A percentile compares a stretch with the other conserved stretches of the same genome.
Conservation (phyloP, 1,140 invertebrate species). For the Eumaeus atala region DNA sequence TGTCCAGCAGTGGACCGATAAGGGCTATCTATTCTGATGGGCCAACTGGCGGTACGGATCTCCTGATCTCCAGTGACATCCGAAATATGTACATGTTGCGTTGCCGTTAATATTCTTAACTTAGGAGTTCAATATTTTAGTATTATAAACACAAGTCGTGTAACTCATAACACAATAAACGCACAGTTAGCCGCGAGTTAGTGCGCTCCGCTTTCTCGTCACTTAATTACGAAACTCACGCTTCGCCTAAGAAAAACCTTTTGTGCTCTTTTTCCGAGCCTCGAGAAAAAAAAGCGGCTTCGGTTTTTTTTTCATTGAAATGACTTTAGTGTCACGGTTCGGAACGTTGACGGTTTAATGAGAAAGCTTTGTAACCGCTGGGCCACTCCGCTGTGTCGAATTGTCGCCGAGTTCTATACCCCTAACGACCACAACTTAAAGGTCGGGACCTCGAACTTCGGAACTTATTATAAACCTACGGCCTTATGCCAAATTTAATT, state of each 20-base stretch:
- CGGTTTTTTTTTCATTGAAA: conserved; percentile 58
- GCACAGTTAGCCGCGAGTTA: conserved; percentile 29
- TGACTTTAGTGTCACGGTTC: conserved; percentile 66
- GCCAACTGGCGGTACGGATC: no score
- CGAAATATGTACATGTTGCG: no score
- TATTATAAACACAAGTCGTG: no score
- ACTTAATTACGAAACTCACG: conserved; percentile 70
- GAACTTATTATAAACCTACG: no score
- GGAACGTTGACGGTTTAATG: conserved; percentile 64
- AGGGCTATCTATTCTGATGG: no score
- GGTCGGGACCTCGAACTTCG: no score
- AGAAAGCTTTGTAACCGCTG: conserved; percentile 66
- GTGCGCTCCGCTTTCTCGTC: conserved; percentile 43
- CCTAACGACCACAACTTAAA: conserved; percentile 30
- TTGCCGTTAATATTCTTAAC: no score
- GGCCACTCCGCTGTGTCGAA: conserved; percentile 63
- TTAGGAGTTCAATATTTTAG: no score
- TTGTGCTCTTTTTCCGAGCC: conserved; percentile 64
- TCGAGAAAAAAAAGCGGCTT: conserved; percentile 63
- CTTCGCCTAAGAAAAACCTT: conserved; percentile 68
- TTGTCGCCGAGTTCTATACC: conserved; percentile 45
- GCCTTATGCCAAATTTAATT: no score
- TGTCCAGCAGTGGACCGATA: no score
- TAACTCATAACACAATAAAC: conserved; percentile 14
- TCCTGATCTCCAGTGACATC: no score